phyloP scores from a whole-genome alignment of 1,140 invertebrate genomes.

The Panonychus citri region DNA sequence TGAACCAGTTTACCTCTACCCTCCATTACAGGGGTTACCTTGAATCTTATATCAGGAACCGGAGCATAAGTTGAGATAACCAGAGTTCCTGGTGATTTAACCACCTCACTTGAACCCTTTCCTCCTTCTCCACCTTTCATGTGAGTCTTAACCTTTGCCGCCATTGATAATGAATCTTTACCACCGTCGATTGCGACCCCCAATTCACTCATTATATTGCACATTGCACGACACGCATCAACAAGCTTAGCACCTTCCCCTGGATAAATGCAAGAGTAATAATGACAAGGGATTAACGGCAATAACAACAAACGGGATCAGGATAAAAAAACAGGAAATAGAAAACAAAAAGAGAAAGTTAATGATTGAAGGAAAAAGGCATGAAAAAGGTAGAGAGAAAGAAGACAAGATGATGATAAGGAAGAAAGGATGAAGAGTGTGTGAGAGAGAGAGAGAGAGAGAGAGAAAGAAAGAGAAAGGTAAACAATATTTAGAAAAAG shows the following conservation, averaged over 20 bases:
- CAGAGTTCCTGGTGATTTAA: constrained; percentile 38
- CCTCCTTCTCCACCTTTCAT: too few species aligned
- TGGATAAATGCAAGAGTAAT: background rate
- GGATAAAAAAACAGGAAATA: background rate
- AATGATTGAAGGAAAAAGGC: background rate
- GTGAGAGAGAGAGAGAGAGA: too few species aligned
- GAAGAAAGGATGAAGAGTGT: too few species aligned
- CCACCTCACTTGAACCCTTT: constrained; percentile 24
- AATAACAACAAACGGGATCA: background rate
- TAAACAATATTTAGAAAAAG: too few species aligned
- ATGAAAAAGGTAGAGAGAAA: background rate
- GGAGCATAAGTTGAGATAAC: constrained; percentile 85
- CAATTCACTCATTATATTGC: constrained; percentile 52
- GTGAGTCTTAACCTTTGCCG: constrained; percentile 45
- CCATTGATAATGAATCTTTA: constrained; percentile 95
- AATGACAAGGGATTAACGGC: background rate
- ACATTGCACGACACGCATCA: constrained; percentile 67
- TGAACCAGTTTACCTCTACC: constrained; percentile 32
- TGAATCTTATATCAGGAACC: constrained; percentile 53
- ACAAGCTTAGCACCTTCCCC: constrained; percentile 63
- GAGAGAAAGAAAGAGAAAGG: too few species aligned
- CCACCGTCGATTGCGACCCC: constrained; percentile 88
- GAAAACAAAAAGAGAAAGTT: background rate
- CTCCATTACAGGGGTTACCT: constrained; percentile 61
- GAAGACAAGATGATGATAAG: background rate